These are phyloP conservation scores for Eurosta solidaginis DNA, from an alignment of 1,140 invertebrate species.

Conservation along the genomic window DNA sequence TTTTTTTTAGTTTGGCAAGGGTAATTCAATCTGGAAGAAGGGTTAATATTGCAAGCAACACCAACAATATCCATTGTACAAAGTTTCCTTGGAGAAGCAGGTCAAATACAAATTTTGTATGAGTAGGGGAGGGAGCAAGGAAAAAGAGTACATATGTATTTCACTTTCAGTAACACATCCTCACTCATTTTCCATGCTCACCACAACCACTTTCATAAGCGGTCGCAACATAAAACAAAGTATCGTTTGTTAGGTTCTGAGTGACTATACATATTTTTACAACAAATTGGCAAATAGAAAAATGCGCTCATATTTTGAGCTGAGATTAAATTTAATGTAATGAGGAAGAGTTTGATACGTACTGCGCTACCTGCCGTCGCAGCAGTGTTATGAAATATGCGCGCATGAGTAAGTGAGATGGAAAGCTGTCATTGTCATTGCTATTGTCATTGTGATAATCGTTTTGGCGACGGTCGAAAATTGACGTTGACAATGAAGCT, in stretches of 20 bases:
- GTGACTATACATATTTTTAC: background rate
- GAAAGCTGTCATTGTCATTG: background rate
- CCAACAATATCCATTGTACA: too few relatives aligned
- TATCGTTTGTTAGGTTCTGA: background rate
- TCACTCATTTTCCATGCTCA: background rate
- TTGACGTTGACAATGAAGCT: background rate
- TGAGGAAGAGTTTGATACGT: background rate
- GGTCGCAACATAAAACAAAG: conserved; percentile 1
- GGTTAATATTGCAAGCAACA: background rate
- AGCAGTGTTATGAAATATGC: background rate
- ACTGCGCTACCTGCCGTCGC: background rate
- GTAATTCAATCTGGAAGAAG: background rate
- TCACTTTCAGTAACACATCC: background rate
- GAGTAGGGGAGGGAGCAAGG: background rate
- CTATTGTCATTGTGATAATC: conserved; percentile 25
- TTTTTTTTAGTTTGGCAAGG: background rate
- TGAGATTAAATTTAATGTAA: background rate
- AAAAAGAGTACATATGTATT: background rate
- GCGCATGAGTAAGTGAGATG: background rate
- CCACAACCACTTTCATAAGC: too few relatives aligned
- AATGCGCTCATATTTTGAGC: conserved; percentile 5
- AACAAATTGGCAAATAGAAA: background rate
- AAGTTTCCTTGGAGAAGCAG: background rate
- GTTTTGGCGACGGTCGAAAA: background rate
- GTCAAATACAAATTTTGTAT: background rate